Evolutionary conservation across 2,113 vertebrate genomes (phyloP), one percentile per base, ranked within the genome.

Genomic region (Scytalopus superciliaris): DNA sequence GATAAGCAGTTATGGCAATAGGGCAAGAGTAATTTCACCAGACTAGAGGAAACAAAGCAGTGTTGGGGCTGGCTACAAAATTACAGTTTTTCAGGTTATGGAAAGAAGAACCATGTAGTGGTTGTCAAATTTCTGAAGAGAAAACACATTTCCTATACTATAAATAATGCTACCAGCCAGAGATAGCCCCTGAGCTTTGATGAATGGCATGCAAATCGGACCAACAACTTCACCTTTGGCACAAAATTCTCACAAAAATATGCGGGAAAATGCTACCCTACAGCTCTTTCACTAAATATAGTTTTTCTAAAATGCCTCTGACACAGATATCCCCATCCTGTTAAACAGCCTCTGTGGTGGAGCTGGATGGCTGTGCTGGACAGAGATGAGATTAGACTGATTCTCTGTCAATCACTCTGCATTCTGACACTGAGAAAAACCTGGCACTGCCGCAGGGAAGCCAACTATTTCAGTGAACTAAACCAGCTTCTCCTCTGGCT

Each of bases 341-440:
- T 22, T 87, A 82, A n/a, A 33, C 56, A 79, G 59, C 55, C 74
- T 75, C 86, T 93, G 83, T 3, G 5, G 42, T 7, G 12, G 28
- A 68, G 45, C 4, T 5, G 40, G 27, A 66, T 66, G 86, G 97
- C 96, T 97, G 96, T 97, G 96, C 94, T 95, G 94, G 93, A n/a
- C 2, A 10, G 70, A 84, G 62, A 53, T 42, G 13, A 62, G 45
- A 56, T 93, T 75, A 78, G 47, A 64, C 30, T 30, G 68, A 19
- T 92, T 72, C 57, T 95, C 95, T 97, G 97, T 74, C 64, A 82
- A 49, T 87, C 75, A 68, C 70, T 6, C 1, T 16, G n/a, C 3
- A 7, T 59, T 60, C 47, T 4, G 6, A 56, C 70, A 55, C 37
- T 0, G 1, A 68, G 53, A 60, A 31, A 73, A 87, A 50, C 24